phyloP scores from a whole-genome alignment of 2,113 vertebrate genomes.

The Bombycilla garrulus region DNA sequence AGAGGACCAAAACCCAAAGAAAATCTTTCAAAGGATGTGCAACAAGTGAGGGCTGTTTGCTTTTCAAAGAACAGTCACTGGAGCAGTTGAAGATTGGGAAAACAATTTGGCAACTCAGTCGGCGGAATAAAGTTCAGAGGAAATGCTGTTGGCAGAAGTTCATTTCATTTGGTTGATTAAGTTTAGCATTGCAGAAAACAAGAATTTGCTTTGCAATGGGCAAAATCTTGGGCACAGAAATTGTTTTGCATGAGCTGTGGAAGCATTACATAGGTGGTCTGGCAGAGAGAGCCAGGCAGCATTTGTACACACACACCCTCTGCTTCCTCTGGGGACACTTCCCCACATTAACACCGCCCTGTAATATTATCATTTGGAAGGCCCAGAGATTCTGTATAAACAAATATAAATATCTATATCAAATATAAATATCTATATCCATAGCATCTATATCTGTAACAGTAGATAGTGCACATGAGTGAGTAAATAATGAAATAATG shows the following conservation, averaged over 20 bases:
- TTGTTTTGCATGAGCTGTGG: background rate
- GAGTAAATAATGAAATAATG: constrained; percentile 36
- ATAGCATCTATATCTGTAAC: background rate
- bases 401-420: too few species aligned
- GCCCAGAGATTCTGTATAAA: background rate
- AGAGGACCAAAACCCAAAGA: background rate
- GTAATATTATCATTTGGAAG: background rate
- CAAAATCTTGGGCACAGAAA: background rate
- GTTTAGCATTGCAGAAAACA: background rate
- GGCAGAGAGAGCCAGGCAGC: background rate
- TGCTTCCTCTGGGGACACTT: background rate
- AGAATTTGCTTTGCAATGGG: background rate
- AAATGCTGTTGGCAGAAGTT: background rate
- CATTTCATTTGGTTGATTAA: background rate
- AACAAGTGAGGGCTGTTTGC: background rate
- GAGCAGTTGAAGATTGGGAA: background rate
- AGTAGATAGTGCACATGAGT: background rate
- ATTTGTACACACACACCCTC: background rate
- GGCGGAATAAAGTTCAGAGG: background rate
- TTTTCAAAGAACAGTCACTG: background rate
- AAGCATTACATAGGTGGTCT: background rate
- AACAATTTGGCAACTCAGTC: background rate
- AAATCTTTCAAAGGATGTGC: background rate
- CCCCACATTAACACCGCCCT: background rate
- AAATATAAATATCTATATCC: too few species aligned